These are phyloP conservation scores for Sympetrum striolatum DNA, from an alignment of 2,888 invertebrate species.

Conservation along the genomic window DNA sequence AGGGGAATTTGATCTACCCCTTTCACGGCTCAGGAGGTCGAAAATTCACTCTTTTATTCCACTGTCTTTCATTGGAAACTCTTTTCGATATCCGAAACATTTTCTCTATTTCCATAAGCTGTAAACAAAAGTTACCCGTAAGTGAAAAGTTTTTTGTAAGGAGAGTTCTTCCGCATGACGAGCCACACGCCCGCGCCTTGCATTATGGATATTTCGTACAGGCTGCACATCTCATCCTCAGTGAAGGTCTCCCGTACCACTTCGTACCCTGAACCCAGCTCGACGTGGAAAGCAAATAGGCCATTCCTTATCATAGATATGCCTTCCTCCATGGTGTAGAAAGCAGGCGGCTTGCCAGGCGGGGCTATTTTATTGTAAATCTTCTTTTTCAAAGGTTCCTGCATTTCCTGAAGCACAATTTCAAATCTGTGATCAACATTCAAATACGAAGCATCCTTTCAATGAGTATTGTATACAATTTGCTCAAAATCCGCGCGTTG, in stretches of 20 bases:
- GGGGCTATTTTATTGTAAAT: conserved; percentile 61
- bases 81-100: too few species aligned
- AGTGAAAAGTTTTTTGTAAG: not conserved
- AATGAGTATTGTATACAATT: not conserved
- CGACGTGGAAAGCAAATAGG: conserved; percentile 47
- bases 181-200: not conserved
- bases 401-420: conserved; percentile 1
- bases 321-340: conserved; percentile 44
- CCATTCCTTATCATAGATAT: conserved; percentile 40
- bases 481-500: not conserved
- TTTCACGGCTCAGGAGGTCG: too few species aligned
- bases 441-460: not conserved
- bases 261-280: conserved; percentile 31
- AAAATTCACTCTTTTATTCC: too few species aligned
- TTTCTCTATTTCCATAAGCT: too few species aligned
- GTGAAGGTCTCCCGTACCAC: conserved; percentile 9
- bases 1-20: too few species aligned
- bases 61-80: too few species aligned
- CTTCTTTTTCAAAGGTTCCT: conserved; percentile 20
- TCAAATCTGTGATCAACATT: not conserved
- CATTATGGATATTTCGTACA: conserved; percentile 23
- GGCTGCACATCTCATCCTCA: conserved; percentile 12
- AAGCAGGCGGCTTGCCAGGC: conserved; percentile 60
- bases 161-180: conserved; percentile 6
- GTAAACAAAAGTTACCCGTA: not conserved